phyloP scores from a whole-genome alignment of 1,140 invertebrate species.

The Drosophila prosaltans region DNA sequence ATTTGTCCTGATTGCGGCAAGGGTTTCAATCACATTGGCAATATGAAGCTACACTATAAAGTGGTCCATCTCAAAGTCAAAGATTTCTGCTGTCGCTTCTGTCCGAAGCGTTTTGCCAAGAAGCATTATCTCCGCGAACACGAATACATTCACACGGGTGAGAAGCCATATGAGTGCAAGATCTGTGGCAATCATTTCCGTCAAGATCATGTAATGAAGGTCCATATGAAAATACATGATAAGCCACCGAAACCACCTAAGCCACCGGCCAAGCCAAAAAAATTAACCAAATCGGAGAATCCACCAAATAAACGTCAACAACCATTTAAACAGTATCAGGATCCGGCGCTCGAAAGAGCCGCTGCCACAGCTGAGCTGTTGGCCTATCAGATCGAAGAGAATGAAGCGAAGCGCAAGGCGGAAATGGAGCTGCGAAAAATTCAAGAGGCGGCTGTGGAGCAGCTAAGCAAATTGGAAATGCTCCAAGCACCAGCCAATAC shows the following conservation, averaged over 20 bases:
- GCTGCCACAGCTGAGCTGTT: constrained; percentile 68
- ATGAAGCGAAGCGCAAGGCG: constrained; percentile 68
- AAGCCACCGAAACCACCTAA: constrained; percentile 60
- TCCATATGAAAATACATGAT: constrained; percentile 74
- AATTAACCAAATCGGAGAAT: constrained; percentile 47
- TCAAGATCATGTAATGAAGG: constrained; percentile 72
- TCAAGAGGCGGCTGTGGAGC: constrained; percentile 71
- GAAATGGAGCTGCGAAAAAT: constrained; percentile 70
- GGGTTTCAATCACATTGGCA: constrained; percentile 75
- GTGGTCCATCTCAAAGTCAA: constrained; percentile 80
- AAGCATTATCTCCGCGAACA: constrained; percentile 81
- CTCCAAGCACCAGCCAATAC: constrained; percentile 42
- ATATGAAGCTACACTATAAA: constrained; percentile 77
- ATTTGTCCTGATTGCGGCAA: constrained; percentile 77
- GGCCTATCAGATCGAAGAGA: constrained; percentile 69
- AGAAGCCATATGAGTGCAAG: constrained; percentile 76
- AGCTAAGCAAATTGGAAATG: constrained; percentile 65
- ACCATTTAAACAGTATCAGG: constrained; percentile 64
- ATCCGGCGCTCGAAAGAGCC: constrained; percentile 64
- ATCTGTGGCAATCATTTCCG: constrained; percentile 76
- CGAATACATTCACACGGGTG: constrained; percentile 83
- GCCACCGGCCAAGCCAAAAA: constrained; percentile 45
- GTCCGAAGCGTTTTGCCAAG: constrained; percentile 77
- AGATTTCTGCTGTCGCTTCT: constrained; percentile 79
- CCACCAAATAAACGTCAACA: constrained; percentile 52